These are phyloP conservation scores for Epistrophella euchroma DNA, from an alignment of 2,888 invertebrate species.

Conservation along the genomic window DNA sequence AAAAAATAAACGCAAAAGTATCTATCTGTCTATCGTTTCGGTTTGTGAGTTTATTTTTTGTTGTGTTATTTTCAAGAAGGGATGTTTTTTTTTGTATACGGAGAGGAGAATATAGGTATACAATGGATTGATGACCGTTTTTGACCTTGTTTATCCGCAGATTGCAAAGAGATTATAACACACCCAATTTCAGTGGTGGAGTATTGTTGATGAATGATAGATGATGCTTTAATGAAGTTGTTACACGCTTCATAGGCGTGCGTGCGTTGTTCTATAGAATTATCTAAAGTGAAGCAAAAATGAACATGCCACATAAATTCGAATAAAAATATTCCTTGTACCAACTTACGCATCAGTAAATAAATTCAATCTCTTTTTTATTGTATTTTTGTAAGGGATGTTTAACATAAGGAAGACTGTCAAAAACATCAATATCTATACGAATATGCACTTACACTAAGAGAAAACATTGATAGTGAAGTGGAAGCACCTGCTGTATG, in stretches of 20 bases:
- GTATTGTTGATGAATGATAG: constrained; percentile 51
- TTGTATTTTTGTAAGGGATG: constrained; percentile 15
- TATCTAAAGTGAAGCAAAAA: background rate
- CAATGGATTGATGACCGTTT: constrained; percentile 56
- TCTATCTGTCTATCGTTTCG: constrained; percentile 1
- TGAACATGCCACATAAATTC: constrained; percentile 34
- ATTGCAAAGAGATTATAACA: constrained; percentile 62
- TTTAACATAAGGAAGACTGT: background rate
- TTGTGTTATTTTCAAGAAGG: constrained; percentile 22
- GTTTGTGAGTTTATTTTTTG: constrained; percentile 36
- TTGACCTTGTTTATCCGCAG: constrained; percentile 64
- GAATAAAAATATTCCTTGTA: constrained; percentile 22
- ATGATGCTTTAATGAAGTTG: constrained; percentile 64
- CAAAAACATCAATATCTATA: constrained; percentile 8
- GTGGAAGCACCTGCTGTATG: background rate
- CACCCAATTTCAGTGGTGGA: constrained; percentile 46
- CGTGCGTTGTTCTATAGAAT: constrained; percentile 19
- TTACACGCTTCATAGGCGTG: constrained; percentile 47
- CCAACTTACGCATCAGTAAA: background rate
- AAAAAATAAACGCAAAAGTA: constrained; percentile 5
- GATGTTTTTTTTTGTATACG: constrained; percentile 15
- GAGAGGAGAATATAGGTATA: background rate
- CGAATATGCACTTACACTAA: background rate
- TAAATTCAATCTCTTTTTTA: constrained; percentile 19
- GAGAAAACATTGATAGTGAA: background rate